phyloP scores from a whole-genome alignment of 2,888 invertebrate species.

The Drosophila picticornis region DNA sequence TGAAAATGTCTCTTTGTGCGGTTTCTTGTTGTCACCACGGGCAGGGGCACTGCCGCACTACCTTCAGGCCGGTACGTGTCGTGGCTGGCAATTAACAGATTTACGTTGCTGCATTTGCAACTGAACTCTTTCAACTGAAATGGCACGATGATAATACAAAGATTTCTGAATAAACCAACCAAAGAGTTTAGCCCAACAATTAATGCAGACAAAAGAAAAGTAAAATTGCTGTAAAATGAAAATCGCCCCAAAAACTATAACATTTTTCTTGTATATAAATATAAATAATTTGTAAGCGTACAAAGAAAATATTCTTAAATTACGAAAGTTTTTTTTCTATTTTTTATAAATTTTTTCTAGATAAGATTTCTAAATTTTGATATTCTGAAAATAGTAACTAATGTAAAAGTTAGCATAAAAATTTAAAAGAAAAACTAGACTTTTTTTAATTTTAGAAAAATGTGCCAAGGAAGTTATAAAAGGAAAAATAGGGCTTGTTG shows the following conservation, averaged over 20 bases:
- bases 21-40: neutral
- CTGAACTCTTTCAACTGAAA: neutral
- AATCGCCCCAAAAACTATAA: neutral
- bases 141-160: neutral
- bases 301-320: neutral
- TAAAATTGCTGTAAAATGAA: neutral
- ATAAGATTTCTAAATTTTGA: neutral
- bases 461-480: neutral
- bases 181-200: neutral
- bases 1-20: constrained; percentile 43
- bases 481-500: neutral
- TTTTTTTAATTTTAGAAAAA: neutral
- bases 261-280: neutral
- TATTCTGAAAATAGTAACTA: neutral
- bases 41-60: neutral
- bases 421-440: neutral
- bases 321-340: neutral
- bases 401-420: neutral
- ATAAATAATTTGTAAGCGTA: neutral
- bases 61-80: constrained; percentile 33
- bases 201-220: neutral
- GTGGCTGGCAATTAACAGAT: constrained; percentile 34
- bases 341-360: neutral
- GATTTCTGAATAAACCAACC: neutral
- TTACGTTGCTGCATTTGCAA: constrained; percentile 10